Evolutionary conservation across 1,140 invertebrate species (phyloP), one percentile per base, ranked within the genome.

Genomic region (Zaprionus ghesquierei): DNA sequence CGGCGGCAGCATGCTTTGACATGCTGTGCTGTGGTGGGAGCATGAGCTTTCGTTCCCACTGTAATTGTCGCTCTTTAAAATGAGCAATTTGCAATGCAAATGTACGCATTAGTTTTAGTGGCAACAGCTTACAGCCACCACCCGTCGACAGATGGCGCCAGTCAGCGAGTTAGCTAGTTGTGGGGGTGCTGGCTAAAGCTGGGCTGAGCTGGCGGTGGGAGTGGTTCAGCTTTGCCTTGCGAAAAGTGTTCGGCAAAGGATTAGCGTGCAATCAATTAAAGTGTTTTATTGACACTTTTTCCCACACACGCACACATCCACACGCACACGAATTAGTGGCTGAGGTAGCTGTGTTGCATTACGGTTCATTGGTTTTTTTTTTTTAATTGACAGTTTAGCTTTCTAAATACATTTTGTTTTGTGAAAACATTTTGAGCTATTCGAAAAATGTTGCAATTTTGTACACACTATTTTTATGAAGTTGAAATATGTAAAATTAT

Each of bases 31-130:
- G n/a, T 15, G n/a, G 35, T n/a, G 6, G 20, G 27, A 44, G n/a
- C 9, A 29, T 22, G 6, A 15, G 44, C 44, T 27, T 18, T 49
- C 46, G 64, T 63, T 58, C 27, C 61, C 61, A 68, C 55, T 89
- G 79, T 87, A 89, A 87, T 87, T 89, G 84, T 87, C 79, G 84
- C 76, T 71, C 80, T 89, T 77, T 84, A 77, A 84, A 89, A 84
- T 84, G 84, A 77, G 77, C 84, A 89, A 89, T 89, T 89, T 89
- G 85, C 84, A 89, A 89, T 89, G 84, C 84, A 89, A 87, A 87
- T 87, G 80, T 84, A 75, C 72, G 84, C 84, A 89, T 89, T 89
- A 89, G 79, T 89, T 89, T 72, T 75, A 65, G 50, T 61, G 65
- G 59, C 58, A 64, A 59, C 66, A 69, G 66, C 59, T 58, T 63